phyloP scores from a whole-genome alignment of 2,797 vertebrate species.

The Prionace glauca region DNA sequence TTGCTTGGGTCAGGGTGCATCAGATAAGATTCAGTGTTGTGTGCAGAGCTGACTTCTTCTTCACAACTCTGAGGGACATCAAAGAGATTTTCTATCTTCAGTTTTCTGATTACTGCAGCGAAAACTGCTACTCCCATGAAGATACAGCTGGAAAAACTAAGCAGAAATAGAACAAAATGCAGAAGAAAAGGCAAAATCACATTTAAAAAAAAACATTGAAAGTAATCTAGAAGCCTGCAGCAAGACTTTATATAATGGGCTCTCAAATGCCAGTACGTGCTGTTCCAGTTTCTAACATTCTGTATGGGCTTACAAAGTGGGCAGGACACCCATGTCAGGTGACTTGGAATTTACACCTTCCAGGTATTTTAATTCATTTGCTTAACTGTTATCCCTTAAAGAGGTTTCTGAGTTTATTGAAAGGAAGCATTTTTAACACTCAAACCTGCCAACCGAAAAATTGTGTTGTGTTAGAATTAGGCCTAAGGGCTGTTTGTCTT shows the following conservation, averaged over 20 bases:
- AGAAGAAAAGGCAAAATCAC: not conserved
- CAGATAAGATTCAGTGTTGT: not conserved
- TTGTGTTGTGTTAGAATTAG: not conserved
- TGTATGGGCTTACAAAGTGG: not conserved
- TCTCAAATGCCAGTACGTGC: not conserved
- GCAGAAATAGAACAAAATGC: not conserved
- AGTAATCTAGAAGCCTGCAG: not conserved
- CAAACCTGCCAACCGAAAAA: not conserved
- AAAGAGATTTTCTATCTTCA: not conserved
- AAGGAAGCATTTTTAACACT: not conserved
- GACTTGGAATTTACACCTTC: not conserved
- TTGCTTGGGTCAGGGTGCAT: not conserved
- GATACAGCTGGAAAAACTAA: not conserved
- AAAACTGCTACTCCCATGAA: not conserved
- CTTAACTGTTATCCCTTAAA: not conserved
- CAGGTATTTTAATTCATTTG: conserved; percentile 1
- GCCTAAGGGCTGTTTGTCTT: not conserved
- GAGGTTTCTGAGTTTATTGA: not conserved
- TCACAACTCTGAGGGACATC: not conserved
- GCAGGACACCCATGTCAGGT: not conserved
- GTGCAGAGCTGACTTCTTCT: not conserved
- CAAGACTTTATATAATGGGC: not conserved
- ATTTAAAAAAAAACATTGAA: not conserved
- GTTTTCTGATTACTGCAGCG: not conserved
- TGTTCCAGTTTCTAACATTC: not conserved